Evolutionary conservation across 2,888 invertebrate genomes (phyloP), one percentile per base, ranked within the genome.

Genomic region (Oeneis ivallda): DNA sequence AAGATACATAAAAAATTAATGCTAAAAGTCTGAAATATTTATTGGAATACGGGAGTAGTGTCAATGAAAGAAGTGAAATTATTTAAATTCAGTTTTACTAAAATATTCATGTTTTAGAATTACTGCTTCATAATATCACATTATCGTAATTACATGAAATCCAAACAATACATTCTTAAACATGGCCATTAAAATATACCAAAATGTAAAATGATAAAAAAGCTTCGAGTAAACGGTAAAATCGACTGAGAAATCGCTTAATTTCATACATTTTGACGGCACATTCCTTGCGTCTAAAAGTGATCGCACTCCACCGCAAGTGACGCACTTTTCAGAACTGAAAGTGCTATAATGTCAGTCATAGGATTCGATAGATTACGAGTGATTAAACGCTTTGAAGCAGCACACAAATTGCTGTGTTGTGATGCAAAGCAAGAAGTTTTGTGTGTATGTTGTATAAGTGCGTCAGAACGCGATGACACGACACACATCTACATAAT

Each of bases 71-170:
- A 72, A 59, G 70, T 63, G 47, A 52, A 56, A 57, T 65, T 79
- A 78, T 82, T 87, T 80, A 82, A 84, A 87, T 85, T 86, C 83
- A 82, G 75, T 87, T 90, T 91, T 90, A 89, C 87, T 91, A 85
- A 87, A 89, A 89, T 88, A 87, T 85, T 84, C 81, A 84, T 85
- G 85, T 89, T 84, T 84, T 76, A 83, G 83, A 86, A 81, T 81
- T 79, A 84, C 85, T 83, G 84, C 81, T 79, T 80, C 73, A 76
- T 65, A 76, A 75, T 79, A 79, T 80, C 72, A 74, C 70, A 71
- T 67, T 43, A 63, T 65, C 37, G 66, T 63, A 66, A 69, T 67
- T 64, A 61, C 65, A 71, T 70, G 68, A 72, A 70, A 53, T 62
- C 15, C 74, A 79, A 81, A 81, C 81, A 80, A 80, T 78, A 78